These are phyloP conservation scores for Lacerta viridis DNA, from an alignment of 2,797 vertebrate species.

Conservation along the genomic window DNA sequence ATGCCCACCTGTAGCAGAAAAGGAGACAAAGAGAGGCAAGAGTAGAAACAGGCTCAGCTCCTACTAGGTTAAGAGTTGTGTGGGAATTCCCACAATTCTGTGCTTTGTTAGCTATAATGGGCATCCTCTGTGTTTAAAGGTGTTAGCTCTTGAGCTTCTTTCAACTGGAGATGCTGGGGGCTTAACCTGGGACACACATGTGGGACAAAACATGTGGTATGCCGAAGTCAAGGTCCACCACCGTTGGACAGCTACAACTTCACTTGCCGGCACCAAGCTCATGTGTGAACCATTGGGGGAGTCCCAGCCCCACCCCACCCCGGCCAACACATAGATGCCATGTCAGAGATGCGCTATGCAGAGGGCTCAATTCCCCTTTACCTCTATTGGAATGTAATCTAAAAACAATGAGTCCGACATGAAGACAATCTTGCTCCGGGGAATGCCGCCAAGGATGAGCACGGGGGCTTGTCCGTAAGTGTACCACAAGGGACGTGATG, in stretches of 20 bases:
- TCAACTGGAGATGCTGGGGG: too few relatives aligned
- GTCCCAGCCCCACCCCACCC: not conserved
- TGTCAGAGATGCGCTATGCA: not conserved
- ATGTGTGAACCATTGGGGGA: too few relatives aligned
- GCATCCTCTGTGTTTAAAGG: too few relatives aligned
- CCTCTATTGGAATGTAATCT: constrained; percentile 64
- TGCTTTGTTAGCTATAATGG: too few relatives aligned
- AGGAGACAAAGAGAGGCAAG: not conserved
- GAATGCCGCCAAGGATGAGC: constrained; percentile 73
- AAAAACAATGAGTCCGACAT: constrained; percentile 68
- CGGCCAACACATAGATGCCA: not conserved
- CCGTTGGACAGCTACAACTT: not conserved
- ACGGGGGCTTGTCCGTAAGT: constrained; percentile 66
- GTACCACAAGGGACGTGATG: constrained; percentile 69
- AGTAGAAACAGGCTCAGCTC: rapidly evolving
- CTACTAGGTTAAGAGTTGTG: too few relatives aligned
- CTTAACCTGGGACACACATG: too few relatives aligned
- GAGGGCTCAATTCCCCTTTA: constrained; percentile 26
- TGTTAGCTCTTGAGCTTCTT: not conserved
- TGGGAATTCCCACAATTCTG: not conserved
- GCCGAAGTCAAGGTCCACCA: not conserved
- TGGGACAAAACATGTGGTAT: not conserved
- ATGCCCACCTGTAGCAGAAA: constrained; percentile 67
- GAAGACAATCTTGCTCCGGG: constrained; percentile 66
- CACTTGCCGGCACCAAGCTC: too few relatives aligned